A percentile compares a stretch with the other conserved stretches of the same genome.
Evolutionary conservation across 2,888 invertebrate genomes (phyloP).

Genomic region (Arctia plantaginis): DNA sequence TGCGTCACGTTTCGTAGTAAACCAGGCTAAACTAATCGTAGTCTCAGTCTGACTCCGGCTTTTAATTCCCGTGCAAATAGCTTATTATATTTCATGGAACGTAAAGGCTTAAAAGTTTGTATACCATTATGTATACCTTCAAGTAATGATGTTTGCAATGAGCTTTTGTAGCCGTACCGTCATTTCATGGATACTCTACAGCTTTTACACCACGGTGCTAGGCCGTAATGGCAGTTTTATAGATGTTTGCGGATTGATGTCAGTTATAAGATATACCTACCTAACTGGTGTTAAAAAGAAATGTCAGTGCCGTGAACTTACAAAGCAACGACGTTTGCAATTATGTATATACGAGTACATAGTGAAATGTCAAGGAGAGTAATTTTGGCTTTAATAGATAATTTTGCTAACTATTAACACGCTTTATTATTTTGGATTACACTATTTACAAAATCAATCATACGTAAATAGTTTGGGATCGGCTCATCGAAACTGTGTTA

Average conservation of each 20-base stretch:
- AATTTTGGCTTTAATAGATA: constrained; percentile 6
- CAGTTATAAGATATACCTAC: constrained; percentile 21
- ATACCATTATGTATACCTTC: background rate
- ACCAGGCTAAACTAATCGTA: too few relatives aligned
- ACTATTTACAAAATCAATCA: background rate
- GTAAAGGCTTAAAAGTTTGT: background rate
- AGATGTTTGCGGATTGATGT: constrained; percentile 42
- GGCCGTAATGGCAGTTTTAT: constrained; percentile 57
- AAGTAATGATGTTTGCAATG: constrained; percentile 41
- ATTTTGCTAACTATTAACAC: background rate
- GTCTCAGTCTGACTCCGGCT: too few relatives aligned
- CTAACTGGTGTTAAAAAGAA: constrained; percentile 41
- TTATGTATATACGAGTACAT: constrained; percentile 25
- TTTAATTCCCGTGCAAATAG: background rate
- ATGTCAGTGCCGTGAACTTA: constrained; percentile 62
- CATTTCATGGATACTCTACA: constrained; percentile 30
- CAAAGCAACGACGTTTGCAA: constrained; percentile 35
- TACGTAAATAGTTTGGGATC: background rate
- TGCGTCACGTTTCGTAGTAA: too few relatives aligned
- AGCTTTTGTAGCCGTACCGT: constrained; percentile 37
- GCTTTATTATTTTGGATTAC: constrained; percentile 4
- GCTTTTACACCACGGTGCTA: constrained; percentile 39
- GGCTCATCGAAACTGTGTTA: too few relatives aligned
- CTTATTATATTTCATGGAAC: too few relatives aligned
- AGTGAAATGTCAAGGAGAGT: constrained; percentile 57